Conservation (phyloP, 2,113 vertebrate species). For the Opisthocomus hoazin region DNA sequence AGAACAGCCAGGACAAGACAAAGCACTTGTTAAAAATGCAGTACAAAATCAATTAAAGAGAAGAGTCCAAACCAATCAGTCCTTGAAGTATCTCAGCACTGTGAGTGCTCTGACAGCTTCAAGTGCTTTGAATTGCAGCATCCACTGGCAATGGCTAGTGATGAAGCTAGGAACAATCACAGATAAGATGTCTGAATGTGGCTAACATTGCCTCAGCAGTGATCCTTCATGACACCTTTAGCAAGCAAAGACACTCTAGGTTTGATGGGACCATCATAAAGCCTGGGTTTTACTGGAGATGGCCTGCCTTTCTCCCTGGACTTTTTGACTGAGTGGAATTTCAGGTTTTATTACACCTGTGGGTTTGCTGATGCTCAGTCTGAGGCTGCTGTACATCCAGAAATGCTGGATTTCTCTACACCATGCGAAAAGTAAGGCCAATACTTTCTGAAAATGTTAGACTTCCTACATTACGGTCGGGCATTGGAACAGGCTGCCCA, state of each 20-base stretch:
- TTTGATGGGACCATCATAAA: background rate
- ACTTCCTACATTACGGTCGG: background rate
- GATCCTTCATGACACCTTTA: background rate
- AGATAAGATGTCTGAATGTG: background rate
- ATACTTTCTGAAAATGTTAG: background rate
- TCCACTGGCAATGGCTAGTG: background rate
- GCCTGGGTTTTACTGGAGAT: background rate
- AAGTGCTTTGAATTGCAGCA: background rate
- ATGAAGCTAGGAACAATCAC: background rate
- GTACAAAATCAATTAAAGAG: background rate
- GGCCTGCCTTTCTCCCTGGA: background rate
- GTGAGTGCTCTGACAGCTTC: background rate
- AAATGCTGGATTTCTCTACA: background rate
- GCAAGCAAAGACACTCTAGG: background rate
- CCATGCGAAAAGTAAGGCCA: background rate
- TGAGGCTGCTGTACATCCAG: background rate
- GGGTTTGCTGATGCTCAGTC: background rate
- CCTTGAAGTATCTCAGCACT: background rate
- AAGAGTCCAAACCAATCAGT: background rate
- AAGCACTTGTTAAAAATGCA: background rate
- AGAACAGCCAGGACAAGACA: background rate
- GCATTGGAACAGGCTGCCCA: too few species aligned
- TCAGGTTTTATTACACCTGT: background rate
- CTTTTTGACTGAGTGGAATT: background rate
- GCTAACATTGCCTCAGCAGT: background rate